phyloP scores from a whole-genome alignment of 2,888 invertebrate species.

The Melipona beecheii region DNA sequence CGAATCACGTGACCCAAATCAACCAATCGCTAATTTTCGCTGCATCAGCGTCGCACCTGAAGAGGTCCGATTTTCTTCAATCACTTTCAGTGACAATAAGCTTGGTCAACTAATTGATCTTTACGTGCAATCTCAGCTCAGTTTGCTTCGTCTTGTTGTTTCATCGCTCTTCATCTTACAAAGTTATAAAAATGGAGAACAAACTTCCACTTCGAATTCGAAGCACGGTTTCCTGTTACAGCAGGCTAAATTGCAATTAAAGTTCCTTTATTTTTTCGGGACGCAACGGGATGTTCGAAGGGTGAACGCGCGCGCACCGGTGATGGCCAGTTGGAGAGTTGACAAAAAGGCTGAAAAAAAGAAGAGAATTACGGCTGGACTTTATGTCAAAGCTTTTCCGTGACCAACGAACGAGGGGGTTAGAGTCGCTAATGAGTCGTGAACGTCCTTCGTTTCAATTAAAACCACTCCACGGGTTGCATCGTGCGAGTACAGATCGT shows the following conservation, averaged over 20 bases:
- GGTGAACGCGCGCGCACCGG: neutral
- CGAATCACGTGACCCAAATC: too few relatives aligned
- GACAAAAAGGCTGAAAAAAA: neutral
- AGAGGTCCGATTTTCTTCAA: too few relatives aligned
- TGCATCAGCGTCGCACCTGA: too few relatives aligned
- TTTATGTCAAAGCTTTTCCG: constrained; percentile 3
- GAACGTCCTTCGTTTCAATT: neutral
- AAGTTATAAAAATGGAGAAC: neutral
- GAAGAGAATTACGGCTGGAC: neutral
- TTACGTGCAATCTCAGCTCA: neutral
- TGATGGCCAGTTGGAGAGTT: too few relatives aligned
- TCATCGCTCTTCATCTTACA: neutral
- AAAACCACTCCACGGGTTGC: too few relatives aligned
- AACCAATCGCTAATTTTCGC: too few relatives aligned
- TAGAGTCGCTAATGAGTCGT: neutral
- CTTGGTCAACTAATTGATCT: neutral
- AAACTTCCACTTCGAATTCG: neutral
- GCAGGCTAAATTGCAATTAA: constrained; percentile 16
- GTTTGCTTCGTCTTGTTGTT: neutral
- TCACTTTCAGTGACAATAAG: too few relatives aligned
- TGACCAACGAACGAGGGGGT: neutral
- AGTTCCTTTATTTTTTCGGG: neutral
- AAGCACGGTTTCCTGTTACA: neutral
- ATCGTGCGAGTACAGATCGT: neutral
- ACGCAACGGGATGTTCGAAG: neutral